Percentiles rank a stretch among this genome's conserved stretches.
phyloP scores from a whole-genome alignment of 2,888 invertebrate species.

The Nomada goodeniana region DNA sequence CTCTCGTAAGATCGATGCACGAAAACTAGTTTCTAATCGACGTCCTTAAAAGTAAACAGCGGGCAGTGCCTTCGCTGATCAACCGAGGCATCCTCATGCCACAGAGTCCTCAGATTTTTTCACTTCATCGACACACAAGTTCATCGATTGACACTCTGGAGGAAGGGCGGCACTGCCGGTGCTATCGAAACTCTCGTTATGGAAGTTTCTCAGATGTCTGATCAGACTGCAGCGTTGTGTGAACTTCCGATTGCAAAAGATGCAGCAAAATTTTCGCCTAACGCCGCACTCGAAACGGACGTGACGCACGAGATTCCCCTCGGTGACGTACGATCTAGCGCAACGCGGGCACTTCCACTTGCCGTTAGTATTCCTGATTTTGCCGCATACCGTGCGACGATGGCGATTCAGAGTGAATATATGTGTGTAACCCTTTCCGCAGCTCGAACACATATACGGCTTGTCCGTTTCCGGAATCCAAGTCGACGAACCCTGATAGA shows the following conservation, averaged over 20 bases:
- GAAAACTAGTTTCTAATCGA: not conserved
- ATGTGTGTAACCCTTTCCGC: conserved; percentile 70
- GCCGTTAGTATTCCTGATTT: conserved; percentile 58
- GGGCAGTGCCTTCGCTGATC: not conserved
- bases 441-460: conserved; percentile 67
- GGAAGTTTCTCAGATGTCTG: conserved; percentile 76
- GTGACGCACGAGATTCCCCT: conserved; percentile 84
- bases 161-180: not conserved
- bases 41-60: not conserved
- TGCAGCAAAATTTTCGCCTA: conserved; percentile 87
- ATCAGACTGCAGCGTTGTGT: conserved; percentile 75
- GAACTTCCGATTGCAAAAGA: conserved; percentile 75
- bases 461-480: conserved; percentile 67
- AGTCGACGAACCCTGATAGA: conserved; percentile 22
- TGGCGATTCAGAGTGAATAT: conserved; percentile 73
- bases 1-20: too few relatives aligned
- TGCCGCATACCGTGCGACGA: conserved; percentile 70
- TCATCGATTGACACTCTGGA: conserved; percentile 12
- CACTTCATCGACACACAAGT: conserved; percentile 6
- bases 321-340: conserved; percentile 71
- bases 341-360: conserved; percentile 74
- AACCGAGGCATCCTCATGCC: conserved; percentile 6
- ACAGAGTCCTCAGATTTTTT: conserved; percentile 18
- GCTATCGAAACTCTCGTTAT: conserved; percentile 58
- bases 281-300: conserved; percentile 89